Evolutionary conservation across 1,140 invertebrate genomes (phyloP), one percentile per base, ranked within the genome.

Genomic region (Aphidius ervi): DNA sequence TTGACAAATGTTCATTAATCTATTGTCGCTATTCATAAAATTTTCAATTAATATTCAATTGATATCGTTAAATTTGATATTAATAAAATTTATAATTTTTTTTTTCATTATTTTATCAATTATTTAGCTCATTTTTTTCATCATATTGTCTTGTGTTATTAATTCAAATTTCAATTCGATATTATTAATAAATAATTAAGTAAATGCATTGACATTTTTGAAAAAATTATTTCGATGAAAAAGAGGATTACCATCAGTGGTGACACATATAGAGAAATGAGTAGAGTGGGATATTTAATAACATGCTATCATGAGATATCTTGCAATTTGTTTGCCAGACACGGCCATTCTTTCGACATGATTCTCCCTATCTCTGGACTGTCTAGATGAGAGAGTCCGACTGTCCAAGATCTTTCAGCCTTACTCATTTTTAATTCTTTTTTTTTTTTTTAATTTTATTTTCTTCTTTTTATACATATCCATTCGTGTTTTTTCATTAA

Each of bases 271-370:
- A 62, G 58, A 59, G 56, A 48, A 55, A 67, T 58, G 56, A 61
- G 47, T 52, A 62, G 58, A 63, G 56, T 68, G 50, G 50, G 55
- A 55, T 42, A 58, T 53, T 64, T 58, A 65, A 67, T 71, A 71
- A 77, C 69, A 70, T 72, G 71, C 72, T 77, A 75, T 74, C 74
- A 71, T 67, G 71, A 56, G 66, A 68, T 75, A 76, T 75, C 73
- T 73, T 57, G 76, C 75, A 79, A 79, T 79, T 79, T 79, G 77
- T 79, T 77, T 77, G 72, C 74, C 69, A 63, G 73, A 73, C 75
- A 75, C 70, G 71, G 73, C 74, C 74, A 77, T 76, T 76, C 75
- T 70, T 31, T 77, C 74, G 74, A 73, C 75, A 71, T 71, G 74
- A 72, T 72, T 76, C 72, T 72, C 69, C 23, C 74, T 77, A 75